Evolutionary conservation across 2,797 vertebrate species (phyloP).

Genomic region (Ara ararauna): DNA sequence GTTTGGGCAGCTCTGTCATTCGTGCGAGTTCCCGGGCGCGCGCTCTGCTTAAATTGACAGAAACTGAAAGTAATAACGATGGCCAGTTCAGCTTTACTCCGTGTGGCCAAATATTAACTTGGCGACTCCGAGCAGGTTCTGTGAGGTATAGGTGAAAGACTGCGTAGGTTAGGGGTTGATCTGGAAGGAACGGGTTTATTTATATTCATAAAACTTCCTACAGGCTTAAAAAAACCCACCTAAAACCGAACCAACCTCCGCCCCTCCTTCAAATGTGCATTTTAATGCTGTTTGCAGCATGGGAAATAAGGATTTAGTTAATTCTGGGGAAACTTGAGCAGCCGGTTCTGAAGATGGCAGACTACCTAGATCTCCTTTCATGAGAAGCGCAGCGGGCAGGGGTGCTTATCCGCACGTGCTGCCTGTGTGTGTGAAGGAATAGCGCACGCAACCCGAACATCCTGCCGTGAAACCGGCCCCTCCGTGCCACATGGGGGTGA

Average conservation of each 20-base stretch:
- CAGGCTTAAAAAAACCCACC: background rate
- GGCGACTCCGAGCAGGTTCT: background rate
- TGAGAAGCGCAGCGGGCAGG: background rate
- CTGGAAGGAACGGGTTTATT: background rate
- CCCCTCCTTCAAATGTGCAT: background rate
- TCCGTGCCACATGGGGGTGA: background rate
- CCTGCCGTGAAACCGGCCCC: background rate
- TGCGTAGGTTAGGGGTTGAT: background rate
- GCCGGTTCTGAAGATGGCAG: background rate
- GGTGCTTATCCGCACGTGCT: background rate
- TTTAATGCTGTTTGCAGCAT: background rate
- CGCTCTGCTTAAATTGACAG: slow-evolving; percentile 18
- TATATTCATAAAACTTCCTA: background rate
- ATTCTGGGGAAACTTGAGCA: background rate
- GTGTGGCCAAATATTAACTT: background rate
- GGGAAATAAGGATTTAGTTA: background rate
- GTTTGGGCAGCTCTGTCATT: slow-evolving; percentile 59
- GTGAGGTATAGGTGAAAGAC: background rate
- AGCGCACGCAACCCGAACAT: background rate
- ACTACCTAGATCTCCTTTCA: background rate
- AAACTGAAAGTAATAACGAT: slow-evolving; percentile 54
- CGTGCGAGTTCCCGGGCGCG: background rate
- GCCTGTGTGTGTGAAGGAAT: background rate
- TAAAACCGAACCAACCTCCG: background rate
- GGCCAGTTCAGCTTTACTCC: background rate